These are phyloP conservation scores for Stratiomys singularior DNA, from an alignment of 2,888 invertebrate species.

Conservation along the genomic window DNA sequence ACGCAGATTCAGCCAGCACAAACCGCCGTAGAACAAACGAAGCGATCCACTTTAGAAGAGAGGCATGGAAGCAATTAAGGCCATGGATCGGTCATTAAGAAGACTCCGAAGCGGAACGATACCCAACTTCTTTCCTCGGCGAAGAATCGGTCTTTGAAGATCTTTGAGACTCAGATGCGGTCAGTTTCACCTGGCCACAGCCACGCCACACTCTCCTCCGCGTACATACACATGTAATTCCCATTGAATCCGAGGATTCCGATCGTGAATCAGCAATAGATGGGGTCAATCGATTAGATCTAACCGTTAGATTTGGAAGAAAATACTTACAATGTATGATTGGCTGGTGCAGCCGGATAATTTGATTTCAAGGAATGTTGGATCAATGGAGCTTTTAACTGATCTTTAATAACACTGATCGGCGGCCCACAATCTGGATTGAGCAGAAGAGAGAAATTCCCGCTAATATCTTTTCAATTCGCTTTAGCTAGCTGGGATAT, in stretches of 20 bases:
- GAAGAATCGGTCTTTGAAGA: slow-evolving; percentile 5
- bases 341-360: slow-evolving; percentile 15
- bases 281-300: slow-evolving; percentile 46
- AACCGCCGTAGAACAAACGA: neutral
- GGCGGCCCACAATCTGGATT: neutral
- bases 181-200: slow-evolving; percentile 38
- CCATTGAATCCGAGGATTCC: neutral
- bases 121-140: slow-evolving; percentile 1
- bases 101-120: slow-evolving; percentile 44
- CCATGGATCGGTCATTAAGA: slow-evolving; percentile 41
- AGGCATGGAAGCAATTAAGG: slow-evolving; percentile 34
- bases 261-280: slow-evolving; percentile 40
- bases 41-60: neutral
- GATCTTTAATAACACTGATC: slow-evolving; percentile 14
- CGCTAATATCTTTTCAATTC: neutral
- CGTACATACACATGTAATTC: neutral
- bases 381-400: slow-evolving; percentile 32
- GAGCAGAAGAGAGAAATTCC: neutral
- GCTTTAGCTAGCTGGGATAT: neutral
- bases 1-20: too few relatives aligned
- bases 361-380: slow-evolving; percentile 23
- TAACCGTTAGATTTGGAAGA: slow-evolving; percentile 37
- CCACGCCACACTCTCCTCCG: neutral
- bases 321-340: slow-evolving; percentile 1
- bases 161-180: slow-evolving; percentile 22